Evolutionary conservation across 2,888 invertebrate genomes (phyloP).

Genomic region (Drosophila picticornis): DNA sequence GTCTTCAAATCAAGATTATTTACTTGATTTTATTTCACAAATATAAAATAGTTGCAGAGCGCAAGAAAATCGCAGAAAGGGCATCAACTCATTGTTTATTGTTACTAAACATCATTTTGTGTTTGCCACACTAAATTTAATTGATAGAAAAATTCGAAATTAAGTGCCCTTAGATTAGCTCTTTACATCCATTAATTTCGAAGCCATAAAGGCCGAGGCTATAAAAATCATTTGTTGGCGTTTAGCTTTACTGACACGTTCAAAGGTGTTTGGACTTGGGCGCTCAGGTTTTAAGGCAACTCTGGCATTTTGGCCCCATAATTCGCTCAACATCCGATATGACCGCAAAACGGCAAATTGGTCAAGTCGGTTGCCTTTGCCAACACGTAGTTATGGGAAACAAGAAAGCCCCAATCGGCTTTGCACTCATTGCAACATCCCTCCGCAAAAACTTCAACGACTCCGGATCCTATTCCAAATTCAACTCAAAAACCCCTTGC

Average conservation of each 20-base stretch:
- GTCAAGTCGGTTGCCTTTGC: conserved; percentile 62
- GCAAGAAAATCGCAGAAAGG: neutral
- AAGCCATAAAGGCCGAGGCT: neutral
- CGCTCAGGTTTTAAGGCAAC: neutral
- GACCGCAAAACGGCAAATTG: conserved; percentile 74
- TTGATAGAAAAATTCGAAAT: neutral
- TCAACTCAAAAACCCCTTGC: conserved; percentile 9
- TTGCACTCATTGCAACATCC: conserved; percentile 12
- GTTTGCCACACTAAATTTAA: neutral
- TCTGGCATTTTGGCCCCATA: conserved; percentile 41
- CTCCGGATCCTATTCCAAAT: conserved; percentile 23
- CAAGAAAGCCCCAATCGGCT: conserved; percentile 38
- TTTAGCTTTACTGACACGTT: conserved; percentile 20
- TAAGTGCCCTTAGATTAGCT: neutral
- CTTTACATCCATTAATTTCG: neutral
- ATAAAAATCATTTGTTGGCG: conserved; percentile 36
- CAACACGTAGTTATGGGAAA: conserved; percentile 30
- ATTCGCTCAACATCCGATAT: conserved; percentile 65
- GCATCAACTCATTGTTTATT: neutral
- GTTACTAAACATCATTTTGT: neutral
- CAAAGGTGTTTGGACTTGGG: neutral
- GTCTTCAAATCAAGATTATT: neutral
- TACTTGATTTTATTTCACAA: neutral
- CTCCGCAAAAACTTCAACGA: conserved; percentile 4
- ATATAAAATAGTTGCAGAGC: neutral